Evolutionary conservation across 2,113 vertebrate genomes (phyloP).

Genomic region (Gymnobelideus leadbeateri): DNA sequence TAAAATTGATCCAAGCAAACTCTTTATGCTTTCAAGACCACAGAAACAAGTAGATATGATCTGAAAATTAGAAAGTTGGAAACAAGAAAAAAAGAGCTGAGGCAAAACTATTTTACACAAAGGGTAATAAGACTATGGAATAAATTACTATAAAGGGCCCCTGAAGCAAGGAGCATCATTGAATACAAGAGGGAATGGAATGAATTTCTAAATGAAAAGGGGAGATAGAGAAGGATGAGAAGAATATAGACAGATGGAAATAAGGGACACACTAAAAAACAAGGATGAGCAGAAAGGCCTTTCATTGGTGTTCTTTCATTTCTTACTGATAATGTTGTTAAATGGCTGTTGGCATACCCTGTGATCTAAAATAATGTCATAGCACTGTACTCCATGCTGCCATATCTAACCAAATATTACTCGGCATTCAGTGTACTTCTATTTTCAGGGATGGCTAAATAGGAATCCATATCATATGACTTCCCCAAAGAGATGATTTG

Average conservation of each 20-base stretch:
- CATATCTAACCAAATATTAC: constrained; percentile 75
- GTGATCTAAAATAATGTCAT: constrained; percentile 65
- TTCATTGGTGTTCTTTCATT: constrained; percentile 61
- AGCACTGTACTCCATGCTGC: constrained; percentile 54
- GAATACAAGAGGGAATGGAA: constrained; percentile 83
- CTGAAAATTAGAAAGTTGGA: constrained; percentile 84
- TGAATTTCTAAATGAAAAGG: constrained; percentile 85
- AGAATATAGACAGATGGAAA: constrained; percentile 80
- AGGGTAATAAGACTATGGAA: constrained; percentile 84
- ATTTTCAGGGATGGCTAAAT: constrained; percentile 62
- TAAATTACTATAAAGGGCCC: constrained; percentile 85
- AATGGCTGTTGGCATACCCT: constrained; percentile 69
- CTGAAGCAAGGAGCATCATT: constrained; percentile 84
- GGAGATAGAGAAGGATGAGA: constrained; percentile 62
- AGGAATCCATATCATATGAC: constrained; percentile 37
- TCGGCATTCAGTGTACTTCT: constrained; percentile 70
- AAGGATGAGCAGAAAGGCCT: constrained; percentile 49
- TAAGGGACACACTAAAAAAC: constrained; percentile 67
- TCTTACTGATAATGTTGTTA: constrained; percentile 44
- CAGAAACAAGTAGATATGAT: constrained; percentile 81
- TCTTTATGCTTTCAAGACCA: constrained; percentile 81
- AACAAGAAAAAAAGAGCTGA: constrained; percentile 75
- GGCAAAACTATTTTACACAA: constrained; percentile 82
- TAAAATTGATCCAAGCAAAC: constrained; percentile 84
- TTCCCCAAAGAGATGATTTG: constrained; percentile 57